Percentiles rank a stretch among this genome's conserved stretches.
phyloP scores from a whole-genome alignment of 1,140 invertebrate species.

The Neuroterus valhalla region DNA sequence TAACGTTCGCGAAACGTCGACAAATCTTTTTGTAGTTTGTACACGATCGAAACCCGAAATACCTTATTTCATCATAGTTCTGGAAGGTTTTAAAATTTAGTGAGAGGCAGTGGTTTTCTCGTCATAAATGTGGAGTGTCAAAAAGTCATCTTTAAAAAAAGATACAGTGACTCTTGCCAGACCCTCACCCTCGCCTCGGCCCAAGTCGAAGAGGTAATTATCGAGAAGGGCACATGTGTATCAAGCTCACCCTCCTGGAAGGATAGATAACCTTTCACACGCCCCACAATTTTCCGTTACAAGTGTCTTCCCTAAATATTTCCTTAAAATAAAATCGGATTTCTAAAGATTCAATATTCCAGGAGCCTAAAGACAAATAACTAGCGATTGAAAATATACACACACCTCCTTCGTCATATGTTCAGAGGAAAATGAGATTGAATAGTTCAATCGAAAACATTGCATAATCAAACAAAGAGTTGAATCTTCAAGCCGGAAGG shows the following conservation, averaged over 20 bases:
- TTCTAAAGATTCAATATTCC: background rate
- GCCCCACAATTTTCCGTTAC: slow-evolving; percentile 46
- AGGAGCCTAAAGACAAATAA: no score
- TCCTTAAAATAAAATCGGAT: no score
- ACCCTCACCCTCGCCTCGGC: slow-evolving; percentile 33
- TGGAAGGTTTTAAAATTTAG: background rate
- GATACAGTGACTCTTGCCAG: background rate
- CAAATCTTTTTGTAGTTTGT: no score
- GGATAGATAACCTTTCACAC: slow-evolving; percentile 57
- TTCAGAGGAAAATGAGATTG: no score
- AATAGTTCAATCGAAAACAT: no score
- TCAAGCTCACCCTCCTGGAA: slow-evolving; percentile 43
- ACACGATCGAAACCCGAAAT: no score
- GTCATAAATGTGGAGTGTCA: slow-evolving; percentile 1
- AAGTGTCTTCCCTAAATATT: background rate
- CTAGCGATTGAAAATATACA: no score
- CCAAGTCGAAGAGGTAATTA: slow-evolving; percentile 43
- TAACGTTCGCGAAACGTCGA: no score
- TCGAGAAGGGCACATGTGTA: slow-evolving; percentile 48
- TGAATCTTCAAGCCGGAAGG: no score
- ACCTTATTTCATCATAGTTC: no score
- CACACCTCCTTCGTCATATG: no score
- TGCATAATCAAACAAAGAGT: no score
- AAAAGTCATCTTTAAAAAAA: background rate
- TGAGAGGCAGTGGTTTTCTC: background rate